Conservation (phyloP, 2,797 vertebrate genomes). For the Hypotaenidia philippensis region DNA sequence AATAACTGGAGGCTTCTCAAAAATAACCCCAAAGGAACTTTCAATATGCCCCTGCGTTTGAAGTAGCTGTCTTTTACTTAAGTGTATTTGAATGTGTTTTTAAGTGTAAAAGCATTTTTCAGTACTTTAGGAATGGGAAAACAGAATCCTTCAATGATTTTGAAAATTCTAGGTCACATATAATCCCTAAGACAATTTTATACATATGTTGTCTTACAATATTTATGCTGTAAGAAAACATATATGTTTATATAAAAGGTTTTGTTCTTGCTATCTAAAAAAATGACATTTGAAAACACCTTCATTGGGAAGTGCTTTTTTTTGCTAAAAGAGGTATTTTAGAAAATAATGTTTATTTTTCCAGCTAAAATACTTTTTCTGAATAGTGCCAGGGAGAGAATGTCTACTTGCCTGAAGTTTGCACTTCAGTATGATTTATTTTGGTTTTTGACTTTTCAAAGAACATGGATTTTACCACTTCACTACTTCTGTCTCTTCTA, state of each 20-base stretch:
- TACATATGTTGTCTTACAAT: not conserved
- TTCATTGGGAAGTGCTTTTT: not conserved
- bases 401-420: not conserved
- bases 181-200: not conserved
- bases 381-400: not conserved
- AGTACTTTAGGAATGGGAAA: not conserved
- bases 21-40: not conserved
- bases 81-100: not conserved
- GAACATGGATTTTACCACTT: not conserved
- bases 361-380: not conserved
- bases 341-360: not conserved
- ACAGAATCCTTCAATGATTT: not conserved
- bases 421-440: not conserved
- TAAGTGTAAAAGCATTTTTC: not conserved
- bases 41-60: fast-evolving
- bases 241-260: not conserved
- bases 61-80: not conserved
- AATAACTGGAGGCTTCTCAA: not conserved
- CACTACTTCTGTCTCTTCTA: not conserved
- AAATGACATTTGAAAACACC: not conserved
- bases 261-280: not conserved
- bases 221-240: too few relatives aligned
- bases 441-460: not conserved
- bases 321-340: not conserved
- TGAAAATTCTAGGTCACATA: not conserved